A percentile compares a stretch with the other conserved stretches of the same genome.
These are phyloP conservation scores for Haliclona indistincta DNA, from an alignment of 37 sponge, comb jelly and placozoan genomes.

Conservation along the genomic window DNA sequence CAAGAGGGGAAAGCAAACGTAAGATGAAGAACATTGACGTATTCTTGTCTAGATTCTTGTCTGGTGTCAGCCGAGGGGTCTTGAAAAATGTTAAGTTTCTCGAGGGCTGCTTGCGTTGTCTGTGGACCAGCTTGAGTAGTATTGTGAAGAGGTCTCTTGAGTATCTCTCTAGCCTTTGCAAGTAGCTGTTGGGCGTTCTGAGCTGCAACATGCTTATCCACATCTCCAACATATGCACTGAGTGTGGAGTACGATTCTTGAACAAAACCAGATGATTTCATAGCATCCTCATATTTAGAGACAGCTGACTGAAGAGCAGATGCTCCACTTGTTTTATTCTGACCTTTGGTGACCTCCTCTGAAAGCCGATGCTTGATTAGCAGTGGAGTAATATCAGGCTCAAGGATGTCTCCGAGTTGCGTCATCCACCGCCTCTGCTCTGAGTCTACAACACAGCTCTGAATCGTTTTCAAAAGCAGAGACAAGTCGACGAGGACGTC, in stretches of 20 bases:
- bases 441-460: too few relatives aligned
- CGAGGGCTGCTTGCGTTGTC: not conserved
- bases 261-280: conserved; percentile 17
- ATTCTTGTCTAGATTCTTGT: not conserved
- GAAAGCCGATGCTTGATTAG: conserved; percentile 35
- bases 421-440: conserved; percentile 33
- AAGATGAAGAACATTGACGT: not conserved
- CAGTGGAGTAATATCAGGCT: conserved; percentile 33
- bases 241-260: conserved; percentile 36
- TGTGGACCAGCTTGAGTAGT: conserved; percentile 1
- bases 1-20: conserved; percentile 61
- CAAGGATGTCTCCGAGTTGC: conserved; percentile 12
- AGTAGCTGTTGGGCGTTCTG: conserved; percentile 60
- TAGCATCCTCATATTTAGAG: conserved; percentile 28
- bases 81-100: not conserved
- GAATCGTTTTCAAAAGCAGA: too few relatives aligned
- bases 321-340: too few relatives aligned
- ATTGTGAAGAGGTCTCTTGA: conserved; percentile 56
- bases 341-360: too few relatives aligned
- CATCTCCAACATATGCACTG: conserved; percentile 50
- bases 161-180: conserved; percentile 38
- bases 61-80: not conserved
- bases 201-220: conserved; percentile 50
- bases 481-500: too few relatives aligned
- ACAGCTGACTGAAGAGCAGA: too few relatives aligned